Base-by-base conservation (phyloP, 1,140 invertebrate species). In the Aphis craccivora region DNA sequence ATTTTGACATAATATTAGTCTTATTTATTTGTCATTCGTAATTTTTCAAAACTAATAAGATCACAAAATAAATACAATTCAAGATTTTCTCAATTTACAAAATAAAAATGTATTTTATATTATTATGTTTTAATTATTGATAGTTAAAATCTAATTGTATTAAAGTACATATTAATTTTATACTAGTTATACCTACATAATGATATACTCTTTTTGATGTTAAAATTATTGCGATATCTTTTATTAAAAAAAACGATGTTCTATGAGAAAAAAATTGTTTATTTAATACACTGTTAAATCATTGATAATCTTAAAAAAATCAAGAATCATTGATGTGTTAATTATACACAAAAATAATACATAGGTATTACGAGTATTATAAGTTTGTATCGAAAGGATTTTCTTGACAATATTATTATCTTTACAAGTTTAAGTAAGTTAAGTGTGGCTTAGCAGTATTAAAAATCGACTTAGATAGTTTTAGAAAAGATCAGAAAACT, bases 391-490 rank as follows among this genome's bases (percentile, higher is more conserved):
- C 30, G 30, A 25, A 45, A 40, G n/a, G 37, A 89, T 89, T 89
- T 35, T 51, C 4, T 45, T 48, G 43, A 35, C 22, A 35, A 89
- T 89, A 37, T 37, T 6, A 53, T 23, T 37, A n/a, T 53, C 45
- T 89, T 37, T 76, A 76, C 60, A 35, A 76, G 30, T 51, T 37
- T 5, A n/a, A 30, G 48, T 55, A 37, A 25, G 51, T 55, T 40
- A 55, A 89, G 88, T 35, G 88, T 25, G 3, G 55, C 51, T 25
- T 40, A 35, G 35, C 55, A 55, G 88, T 55, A 55, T 89, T 53
- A 37, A 37, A 89, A 51, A 25, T 89, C 87, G 88, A 40, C 48
- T 55, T 89, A 89, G 35, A 48, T 89, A 37, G 88, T 89, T 89
- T 89, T 23, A 25, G 88, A 55, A 9, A 40, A 89, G 20, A 89